Evolutionary conservation across 1,140 invertebrate species (phyloP), one percentile per base, ranked within the genome.

Genomic region (Akabosia matsudoensis): DNA sequence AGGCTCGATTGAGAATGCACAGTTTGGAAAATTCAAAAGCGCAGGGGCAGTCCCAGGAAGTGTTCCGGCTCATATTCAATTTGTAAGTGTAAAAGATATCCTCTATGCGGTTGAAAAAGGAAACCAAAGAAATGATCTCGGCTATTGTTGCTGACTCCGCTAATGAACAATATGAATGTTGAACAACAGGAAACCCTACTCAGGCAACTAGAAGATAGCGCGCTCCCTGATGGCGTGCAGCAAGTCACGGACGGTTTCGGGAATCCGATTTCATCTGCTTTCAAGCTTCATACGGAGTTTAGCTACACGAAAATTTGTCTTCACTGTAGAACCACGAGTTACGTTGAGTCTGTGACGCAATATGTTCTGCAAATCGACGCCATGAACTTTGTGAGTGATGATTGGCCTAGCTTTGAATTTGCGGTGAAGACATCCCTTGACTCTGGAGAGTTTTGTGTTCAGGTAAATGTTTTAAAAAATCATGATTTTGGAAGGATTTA

Each of bases 301-400:
- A 79, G 76, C 70, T 70, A 79, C 14, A 81, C 80, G 3, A 81
- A 81, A 77, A 77, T 81, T 7, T 81, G 80, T 61, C 70, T 81
- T 16, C 61, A 77, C n/a, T 81, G 80, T 71, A 37, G 76, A 1
- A 81, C 80, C 24, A 71, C 67, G 22, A 74, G 22, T 14, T 74
- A 74, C 30, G 70, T 72, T 2, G 70, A 72, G 16, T 37, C 33
- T 16, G 37, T 72, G n/a, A 45, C 67, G 14, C 67, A 72, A 34
- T 72, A 72, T 45, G 26, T 51, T 14, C 34, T 72, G 70, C 70
- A 72, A 22, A 72, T 72, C 7, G 70, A 72, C 33, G 33, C 70
- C 3, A 18, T 2, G 2, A 72, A 34, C 26, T 72, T 72, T 34
- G n/a, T 74, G 73, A 54, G 24, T 28, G 37, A 74, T 16, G 73